Evolutionary conservation across 2,113 vertebrate species (phyloP).

Genomic region (Chaetops frenatus): DNA sequence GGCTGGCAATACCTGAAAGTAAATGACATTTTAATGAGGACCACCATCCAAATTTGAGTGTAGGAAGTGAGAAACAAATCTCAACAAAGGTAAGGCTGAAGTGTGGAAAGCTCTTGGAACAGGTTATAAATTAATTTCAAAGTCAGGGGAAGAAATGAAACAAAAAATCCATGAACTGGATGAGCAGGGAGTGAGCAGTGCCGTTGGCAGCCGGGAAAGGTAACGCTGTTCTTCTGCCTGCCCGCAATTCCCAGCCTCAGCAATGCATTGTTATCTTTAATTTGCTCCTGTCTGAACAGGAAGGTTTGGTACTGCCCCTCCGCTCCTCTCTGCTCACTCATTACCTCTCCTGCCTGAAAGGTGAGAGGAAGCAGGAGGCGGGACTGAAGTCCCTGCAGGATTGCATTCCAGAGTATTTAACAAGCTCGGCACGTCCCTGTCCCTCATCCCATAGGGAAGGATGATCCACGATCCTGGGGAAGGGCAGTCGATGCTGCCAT

Average conservation of each 20-base stretch:
- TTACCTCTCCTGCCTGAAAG: background rate
- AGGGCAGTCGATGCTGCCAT: background rate
- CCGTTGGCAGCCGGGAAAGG: background rate
- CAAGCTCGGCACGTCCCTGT: background rate
- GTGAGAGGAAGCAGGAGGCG: background rate
- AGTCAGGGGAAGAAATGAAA: background rate
- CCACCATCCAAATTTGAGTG: background rate
- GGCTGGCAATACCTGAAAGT: background rate
- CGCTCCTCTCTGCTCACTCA: background rate
- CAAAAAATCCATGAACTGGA: background rate
- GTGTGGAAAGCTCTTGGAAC: background rate
- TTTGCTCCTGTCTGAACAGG: background rate
- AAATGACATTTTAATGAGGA: background rate
- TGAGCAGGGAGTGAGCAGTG: background rate
- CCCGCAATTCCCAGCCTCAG: background rate
- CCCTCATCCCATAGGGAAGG: background rate
- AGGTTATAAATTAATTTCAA: background rate
- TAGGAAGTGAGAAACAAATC: background rate
- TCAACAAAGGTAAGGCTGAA: background rate
- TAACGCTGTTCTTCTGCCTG: background rate
- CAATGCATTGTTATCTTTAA: background rate
- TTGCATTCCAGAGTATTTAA: background rate
- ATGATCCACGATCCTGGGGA: background rate
- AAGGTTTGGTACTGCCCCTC: background rate
- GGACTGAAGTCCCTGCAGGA: background rate